A percentile compares a stretch with the other conserved stretches of the same genome.
phyloP scores from a whole-genome alignment of 2,113 vertebrate species.

The Prionailurus bengalensis region DNA sequence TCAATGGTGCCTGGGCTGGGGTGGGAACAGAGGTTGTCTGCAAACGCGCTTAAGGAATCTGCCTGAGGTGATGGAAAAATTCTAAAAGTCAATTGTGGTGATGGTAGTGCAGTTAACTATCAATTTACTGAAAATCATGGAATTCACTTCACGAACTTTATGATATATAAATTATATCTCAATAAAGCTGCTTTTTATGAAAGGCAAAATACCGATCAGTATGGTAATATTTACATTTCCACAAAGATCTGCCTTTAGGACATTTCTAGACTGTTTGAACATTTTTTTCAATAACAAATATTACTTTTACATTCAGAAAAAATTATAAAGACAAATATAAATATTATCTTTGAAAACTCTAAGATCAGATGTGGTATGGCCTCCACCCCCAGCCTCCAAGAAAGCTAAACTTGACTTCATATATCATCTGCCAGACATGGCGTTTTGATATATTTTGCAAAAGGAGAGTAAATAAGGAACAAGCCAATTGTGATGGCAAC shows the following conservation, averaged over 20 bases:
- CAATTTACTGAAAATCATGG: background rate
- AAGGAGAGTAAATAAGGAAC: background rate
- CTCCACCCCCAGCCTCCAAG: background rate
- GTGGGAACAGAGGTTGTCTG: background rate
- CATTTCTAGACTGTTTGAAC: background rate
- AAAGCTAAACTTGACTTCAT: background rate
- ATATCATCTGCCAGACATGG: background rate
- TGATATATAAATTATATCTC: background rate
- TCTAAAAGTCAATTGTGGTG: background rate
- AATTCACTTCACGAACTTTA: background rate
- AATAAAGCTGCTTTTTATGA: background rate
- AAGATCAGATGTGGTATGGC: background rate
- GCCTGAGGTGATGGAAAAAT: background rate
- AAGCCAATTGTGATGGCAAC: background rate
- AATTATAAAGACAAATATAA: background rate
- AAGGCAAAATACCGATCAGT: background rate
- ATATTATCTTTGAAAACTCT: slow-evolving; percentile 16
- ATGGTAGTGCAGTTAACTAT: background rate
- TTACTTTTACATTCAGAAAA: background rate
- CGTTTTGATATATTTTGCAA: background rate
- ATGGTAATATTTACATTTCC: background rate
- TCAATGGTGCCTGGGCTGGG: background rate
- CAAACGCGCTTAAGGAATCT: background rate
- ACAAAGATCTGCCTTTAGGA: background rate
- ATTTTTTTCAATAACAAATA: background rate